Conservation (phyloP, 2,888 invertebrate genomes). For the Rhagonycha fulva region DNA sequence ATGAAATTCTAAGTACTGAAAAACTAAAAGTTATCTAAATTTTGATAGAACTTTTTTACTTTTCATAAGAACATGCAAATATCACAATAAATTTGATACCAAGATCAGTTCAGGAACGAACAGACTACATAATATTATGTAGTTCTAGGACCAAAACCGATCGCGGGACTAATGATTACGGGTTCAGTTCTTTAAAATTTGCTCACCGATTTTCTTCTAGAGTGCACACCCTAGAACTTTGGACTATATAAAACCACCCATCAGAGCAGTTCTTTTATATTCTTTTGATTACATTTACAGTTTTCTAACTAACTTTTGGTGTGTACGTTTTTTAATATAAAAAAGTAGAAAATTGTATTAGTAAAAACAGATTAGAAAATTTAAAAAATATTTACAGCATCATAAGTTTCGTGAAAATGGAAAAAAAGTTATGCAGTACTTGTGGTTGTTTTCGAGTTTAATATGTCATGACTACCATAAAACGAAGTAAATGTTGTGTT, state of each 20-base stretch:
- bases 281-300: neutral
- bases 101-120: too few species aligned
- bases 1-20: too few species aligned
- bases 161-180: too few species aligned
- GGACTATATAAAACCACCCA: neutral
- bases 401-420: neutral
- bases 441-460: conserved; percentile 42
- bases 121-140: too few species aligned
- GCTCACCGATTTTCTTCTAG: neutral
- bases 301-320: neutral
- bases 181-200: too few species aligned
- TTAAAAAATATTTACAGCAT: neutral
- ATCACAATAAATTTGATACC: too few species aligned
- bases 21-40: too few species aligned
- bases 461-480: conserved; percentile 57
- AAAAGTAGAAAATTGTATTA: conserved; percentile 7
- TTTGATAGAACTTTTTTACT: too few species aligned
- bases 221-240: neutral
- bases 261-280: neutral
- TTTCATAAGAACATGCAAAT: too few species aligned
- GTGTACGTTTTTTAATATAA: neutral
- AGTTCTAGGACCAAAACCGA: too few species aligned
- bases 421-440: conserved; percentile 36
- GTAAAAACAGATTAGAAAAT: neutral
- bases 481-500: conserved; percentile 62